Conservation (phyloP, 2,113 vertebrate genomes). For the Triplophysa siluroides region DNA sequence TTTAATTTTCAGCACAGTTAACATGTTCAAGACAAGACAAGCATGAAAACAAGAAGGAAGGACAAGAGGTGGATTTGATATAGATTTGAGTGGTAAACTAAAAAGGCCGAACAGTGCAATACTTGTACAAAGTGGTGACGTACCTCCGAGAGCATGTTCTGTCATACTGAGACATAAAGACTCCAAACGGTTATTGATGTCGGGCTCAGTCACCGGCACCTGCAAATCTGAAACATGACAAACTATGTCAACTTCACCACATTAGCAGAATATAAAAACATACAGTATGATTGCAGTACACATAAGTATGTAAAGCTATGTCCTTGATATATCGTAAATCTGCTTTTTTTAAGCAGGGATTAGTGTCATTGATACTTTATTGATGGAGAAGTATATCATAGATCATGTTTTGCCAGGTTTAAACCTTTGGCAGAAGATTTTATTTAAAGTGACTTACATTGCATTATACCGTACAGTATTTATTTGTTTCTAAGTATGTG, state of each 20-base stretch:
- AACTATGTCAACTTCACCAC: not conserved
- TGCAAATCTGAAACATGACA: constrained; percentile 82
- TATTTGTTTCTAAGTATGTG: no score
- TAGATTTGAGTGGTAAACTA: no score
- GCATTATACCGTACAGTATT: no score
- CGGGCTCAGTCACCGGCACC: constrained; percentile 92
- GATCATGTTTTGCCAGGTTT: not conserved
- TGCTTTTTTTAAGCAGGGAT: no score
- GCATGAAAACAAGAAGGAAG: no score
- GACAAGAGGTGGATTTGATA: not conserved
- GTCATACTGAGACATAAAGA: constrained; percentile 99
- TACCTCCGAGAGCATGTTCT: constrained; percentile 96
- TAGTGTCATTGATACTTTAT: no score
- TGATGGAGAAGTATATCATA: no score
- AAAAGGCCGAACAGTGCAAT: no score
- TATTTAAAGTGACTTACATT: no score
- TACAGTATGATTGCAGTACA: not conserved
- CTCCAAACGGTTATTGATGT: constrained; percentile 99
- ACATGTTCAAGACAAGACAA: no score
- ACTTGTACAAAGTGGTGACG: not conserved
- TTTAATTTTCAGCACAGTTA: not conserved
- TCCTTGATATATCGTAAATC: not conserved
- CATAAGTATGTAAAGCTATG: no score
- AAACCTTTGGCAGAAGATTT: not conserved
- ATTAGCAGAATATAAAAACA: not conserved